phyloP scores from a whole-genome alignment of 2,888 invertebrate species.

The Spodoptera exigua region DNA sequence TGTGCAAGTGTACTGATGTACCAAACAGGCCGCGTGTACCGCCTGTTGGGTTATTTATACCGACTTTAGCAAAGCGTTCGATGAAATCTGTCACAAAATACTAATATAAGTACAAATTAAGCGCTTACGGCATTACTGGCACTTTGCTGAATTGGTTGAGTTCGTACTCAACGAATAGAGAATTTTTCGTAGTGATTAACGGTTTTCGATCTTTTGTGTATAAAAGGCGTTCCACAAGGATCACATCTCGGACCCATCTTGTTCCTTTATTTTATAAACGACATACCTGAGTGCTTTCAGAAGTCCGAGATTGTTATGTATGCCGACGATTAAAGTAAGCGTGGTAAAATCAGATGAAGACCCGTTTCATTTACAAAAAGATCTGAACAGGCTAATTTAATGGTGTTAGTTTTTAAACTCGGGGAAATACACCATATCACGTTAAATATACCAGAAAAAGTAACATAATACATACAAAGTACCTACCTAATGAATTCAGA shows the following conservation, averaged over 20 bases:
- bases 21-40: no score
- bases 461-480: neutral
- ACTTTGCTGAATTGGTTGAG: no score
- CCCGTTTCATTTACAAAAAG: neutral
- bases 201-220: neutral
- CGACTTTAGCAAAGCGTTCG: no score
- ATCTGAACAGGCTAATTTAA: neutral
- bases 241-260: neutral
- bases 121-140: no score
- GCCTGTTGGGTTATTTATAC: no score
- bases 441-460: neutral
- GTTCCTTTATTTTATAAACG: neutral
- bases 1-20: no score
- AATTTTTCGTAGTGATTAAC: neutral
- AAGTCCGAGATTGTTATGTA: neutral
- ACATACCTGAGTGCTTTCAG: neutral
- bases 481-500: neutral
- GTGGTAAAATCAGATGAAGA: neutral
- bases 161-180: no score
- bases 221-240: neutral
- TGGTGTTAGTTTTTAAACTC: neutral
- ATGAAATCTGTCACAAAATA: no score
- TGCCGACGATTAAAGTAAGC: neutral
- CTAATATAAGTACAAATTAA: no score
- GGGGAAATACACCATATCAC: neutral